Conservation (phyloP, 35 echinoderm and acorn worm genomes). For the Anneissia japonica region DNA sequence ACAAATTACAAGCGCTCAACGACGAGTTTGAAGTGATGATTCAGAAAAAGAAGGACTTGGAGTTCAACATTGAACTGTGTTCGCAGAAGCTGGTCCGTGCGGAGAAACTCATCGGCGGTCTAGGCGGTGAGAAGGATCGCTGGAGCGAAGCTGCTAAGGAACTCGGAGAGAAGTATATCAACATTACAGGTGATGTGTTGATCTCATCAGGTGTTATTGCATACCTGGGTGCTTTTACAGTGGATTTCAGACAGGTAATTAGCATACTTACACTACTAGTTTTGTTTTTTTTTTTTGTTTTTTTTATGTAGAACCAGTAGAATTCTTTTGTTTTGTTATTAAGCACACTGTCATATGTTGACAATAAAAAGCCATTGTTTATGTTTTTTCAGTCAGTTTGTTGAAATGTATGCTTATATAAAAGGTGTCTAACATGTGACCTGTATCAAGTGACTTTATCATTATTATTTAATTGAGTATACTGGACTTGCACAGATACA, state of each 20-base stretch:
- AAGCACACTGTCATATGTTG: too few relatives aligned
- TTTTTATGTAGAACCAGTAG: too few relatives aligned
- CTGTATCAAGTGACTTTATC: too few relatives aligned
- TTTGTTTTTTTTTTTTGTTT: too few relatives aligned
- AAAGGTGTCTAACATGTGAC: too few relatives aligned
- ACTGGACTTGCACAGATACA: too few relatives aligned
- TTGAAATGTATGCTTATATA: too few relatives aligned
- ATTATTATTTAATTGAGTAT: too few relatives aligned
- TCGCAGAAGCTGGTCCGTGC: slow-evolving; percentile 89
- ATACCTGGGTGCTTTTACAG: slow-evolving; percentile 90
- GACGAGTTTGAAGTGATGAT: slow-evolving; percentile 91
- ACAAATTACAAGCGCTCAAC: slow-evolving; percentile 83
- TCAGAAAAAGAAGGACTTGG: slow-evolving; percentile 89
- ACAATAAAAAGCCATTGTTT: too few relatives aligned
- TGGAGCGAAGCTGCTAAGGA: slow-evolving; percentile 72
- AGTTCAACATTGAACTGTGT: slow-evolving; percentile 93
- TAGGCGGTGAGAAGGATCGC: slow-evolving; percentile 91
- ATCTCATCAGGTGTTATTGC: slow-evolving; percentile 89
- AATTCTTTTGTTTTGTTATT: too few relatives aligned
- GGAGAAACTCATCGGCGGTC: slow-evolving; percentile 89
- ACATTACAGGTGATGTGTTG: slow-evolving; percentile 91
- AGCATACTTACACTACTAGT: too few relatives aligned
- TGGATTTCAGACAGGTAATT: slow-evolving; percentile 82
- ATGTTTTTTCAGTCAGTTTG: too few relatives aligned
- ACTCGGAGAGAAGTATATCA: slow-evolving; percentile 69